phyloP scores from a whole-genome alignment of 2,797 vertebrate species.

The Geotrypetes seraphini region DNA sequence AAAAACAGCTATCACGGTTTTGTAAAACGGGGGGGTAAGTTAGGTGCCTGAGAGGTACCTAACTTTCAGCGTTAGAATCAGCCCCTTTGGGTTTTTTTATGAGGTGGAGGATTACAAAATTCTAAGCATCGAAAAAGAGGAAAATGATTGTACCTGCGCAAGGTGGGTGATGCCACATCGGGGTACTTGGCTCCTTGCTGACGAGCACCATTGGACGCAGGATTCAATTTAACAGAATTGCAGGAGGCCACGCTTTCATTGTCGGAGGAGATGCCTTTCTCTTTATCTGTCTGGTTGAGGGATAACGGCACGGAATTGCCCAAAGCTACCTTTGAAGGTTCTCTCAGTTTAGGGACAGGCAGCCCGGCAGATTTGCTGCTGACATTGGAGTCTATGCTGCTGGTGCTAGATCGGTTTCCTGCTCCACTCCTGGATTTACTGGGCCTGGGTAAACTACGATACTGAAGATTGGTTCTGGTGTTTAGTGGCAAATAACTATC shows the following conservation, averaged over 20 bases:
- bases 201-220: conserved; percentile 53
- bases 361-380: conserved; percentile 65
- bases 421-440: conserved; percentile 78
- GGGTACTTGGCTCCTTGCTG: conserved; percentile 76
- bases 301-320: conserved; percentile 54
- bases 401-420: conserved; percentile 90
- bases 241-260: conserved; percentile 67
- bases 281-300: conserved; percentile 90
- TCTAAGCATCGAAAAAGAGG: too few species aligned
- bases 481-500: conserved; percentile 78
- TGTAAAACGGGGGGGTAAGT: too few species aligned
- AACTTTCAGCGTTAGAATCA: too few species aligned
- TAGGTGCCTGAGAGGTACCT: too few species aligned
- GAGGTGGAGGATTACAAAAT: too few species aligned
- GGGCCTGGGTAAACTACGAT: conserved; percentile 89
- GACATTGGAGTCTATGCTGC: conserved; percentile 92
- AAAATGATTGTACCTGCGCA: conserved; percentile 95
- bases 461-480: conserved; percentile 83
- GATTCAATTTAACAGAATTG: conserved; percentile 67
- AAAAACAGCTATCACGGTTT: too few species aligned
- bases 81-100: too few species aligned
- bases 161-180: conserved; percentile 89
- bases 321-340: conserved; percentile 51
- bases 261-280: conserved; percentile 84
- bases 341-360: conserved; percentile 65